Conservation (phyloP, 2,113 vertebrate species). For the Macrotis lagotis region DNA sequence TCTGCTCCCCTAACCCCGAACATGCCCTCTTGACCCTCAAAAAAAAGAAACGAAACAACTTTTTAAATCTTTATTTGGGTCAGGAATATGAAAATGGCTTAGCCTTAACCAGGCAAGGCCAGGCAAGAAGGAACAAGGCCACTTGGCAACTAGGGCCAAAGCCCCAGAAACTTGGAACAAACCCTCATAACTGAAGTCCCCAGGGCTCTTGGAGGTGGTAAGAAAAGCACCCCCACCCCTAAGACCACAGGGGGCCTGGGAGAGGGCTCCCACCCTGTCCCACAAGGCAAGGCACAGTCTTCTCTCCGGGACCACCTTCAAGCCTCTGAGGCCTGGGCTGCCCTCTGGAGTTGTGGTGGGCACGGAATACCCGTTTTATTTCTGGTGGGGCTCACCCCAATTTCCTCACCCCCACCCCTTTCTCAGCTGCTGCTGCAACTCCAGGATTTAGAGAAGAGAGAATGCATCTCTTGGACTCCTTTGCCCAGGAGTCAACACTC, state of each 20-base stretch:
- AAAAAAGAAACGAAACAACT: not conserved
- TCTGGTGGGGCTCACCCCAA: not conserved
- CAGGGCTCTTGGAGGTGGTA: not conserved
- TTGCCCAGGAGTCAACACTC: no score
- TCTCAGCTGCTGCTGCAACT: not conserved
- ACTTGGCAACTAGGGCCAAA: slow-evolving; percentile 70
- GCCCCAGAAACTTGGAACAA: slow-evolving; percentile 19
- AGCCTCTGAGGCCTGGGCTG: not conserved
- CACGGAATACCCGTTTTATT: not conserved
- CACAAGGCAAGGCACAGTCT: not conserved
- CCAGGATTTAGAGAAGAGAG: not conserved
- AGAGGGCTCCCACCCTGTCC: not conserved
- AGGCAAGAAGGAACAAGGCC: slow-evolving; percentile 71
- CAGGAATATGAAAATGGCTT: slow-evolving; percentile 70
- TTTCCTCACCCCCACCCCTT: not conserved
- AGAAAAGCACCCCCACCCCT: not conserved
- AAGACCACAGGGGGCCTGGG: slow-evolving; percentile 55
- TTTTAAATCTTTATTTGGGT: slow-evolving; percentile 68
- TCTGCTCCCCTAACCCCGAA: no score
- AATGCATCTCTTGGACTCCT: not conserved
- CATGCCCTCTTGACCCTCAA: not conserved
- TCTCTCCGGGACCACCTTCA: not conserved
- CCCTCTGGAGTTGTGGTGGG: not conserved
- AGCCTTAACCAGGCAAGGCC: slow-evolving; percentile 49
- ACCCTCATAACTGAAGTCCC: not conserved